These are phyloP conservation scores for Pterocles gutturalis DNA, from an alignment of 2,113 vertebrate species.

Conservation along the genomic window DNA sequence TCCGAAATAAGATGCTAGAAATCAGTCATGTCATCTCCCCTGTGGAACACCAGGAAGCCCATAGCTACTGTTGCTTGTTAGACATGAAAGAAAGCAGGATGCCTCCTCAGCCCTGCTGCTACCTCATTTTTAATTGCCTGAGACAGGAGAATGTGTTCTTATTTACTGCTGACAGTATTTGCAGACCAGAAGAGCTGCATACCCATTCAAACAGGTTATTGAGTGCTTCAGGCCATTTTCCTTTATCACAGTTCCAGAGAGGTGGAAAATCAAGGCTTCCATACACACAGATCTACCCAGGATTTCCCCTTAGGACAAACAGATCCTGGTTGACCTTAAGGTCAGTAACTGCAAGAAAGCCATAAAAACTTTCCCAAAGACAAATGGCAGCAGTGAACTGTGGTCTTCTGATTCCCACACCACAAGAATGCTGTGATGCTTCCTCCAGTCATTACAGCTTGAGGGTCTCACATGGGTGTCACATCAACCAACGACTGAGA, in stretches of 20 bases:
- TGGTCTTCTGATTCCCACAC: background rate
- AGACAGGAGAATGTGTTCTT: background rate
- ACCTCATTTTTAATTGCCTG: background rate
- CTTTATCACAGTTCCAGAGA: background rate
- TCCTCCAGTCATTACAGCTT: background rate
- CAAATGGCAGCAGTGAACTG: background rate
- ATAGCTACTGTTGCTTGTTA: background rate
- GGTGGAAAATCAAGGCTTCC: background rate
- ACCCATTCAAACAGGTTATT: background rate
- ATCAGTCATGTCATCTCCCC: background rate
- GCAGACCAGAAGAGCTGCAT: background rate
- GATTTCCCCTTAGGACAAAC: background rate
- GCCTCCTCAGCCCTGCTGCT: background rate
- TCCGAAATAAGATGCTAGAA: background rate
- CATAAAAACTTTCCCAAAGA: background rate
- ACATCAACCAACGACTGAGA: fast-evolving
- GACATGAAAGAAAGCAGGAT: background rate
- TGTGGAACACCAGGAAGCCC: fast-evolving
- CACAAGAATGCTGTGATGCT: background rate
- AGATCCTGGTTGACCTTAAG: background rate
- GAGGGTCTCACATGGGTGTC: background rate
- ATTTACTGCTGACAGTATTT: background rate
- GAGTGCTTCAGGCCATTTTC: background rate
- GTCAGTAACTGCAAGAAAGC: background rate
- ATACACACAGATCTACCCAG: background rate